These are phyloP conservation scores for Andrena flavipes DNA, from an alignment of 2,888 invertebrate genomes.

Conservation along the genomic window DNA sequence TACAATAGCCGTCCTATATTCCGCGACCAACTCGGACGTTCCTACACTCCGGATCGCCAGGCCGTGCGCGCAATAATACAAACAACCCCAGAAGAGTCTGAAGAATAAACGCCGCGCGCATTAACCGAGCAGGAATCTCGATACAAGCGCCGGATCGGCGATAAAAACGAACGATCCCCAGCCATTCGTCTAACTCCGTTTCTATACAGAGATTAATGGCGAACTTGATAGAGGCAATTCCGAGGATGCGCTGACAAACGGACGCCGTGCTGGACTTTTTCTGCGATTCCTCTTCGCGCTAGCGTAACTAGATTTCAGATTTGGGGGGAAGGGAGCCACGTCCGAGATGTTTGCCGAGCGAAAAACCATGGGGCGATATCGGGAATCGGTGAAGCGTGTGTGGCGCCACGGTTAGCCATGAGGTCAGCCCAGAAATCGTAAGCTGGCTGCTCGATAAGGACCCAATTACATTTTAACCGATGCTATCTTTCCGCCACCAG, in stretches of 20 bases:
- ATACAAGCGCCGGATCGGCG: not conserved
- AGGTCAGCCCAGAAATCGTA: constrained; percentile 50
- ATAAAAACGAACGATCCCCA: constrained; percentile 3
- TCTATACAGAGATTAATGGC: constrained; percentile 31
- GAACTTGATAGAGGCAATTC: constrained; percentile 23
- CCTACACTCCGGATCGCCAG: constrained; percentile 12
- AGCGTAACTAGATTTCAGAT: not conserved
- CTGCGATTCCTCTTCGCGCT: not conserved
- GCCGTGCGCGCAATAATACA: constrained; percentile 10
- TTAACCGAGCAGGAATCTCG: not conserved
- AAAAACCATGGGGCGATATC: constrained; percentile 7
- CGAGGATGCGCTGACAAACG: constrained; percentile 17
- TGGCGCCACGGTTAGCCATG: constrained; percentile 22
- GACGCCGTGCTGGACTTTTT: constrained; percentile 3
- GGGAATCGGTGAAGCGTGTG: constrained; percentile 31
- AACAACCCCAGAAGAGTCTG: constrained; percentile 20
- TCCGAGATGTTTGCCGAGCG: constrained; percentile 7
- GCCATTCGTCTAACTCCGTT: not conserved
- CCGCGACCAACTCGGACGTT: not conserved
- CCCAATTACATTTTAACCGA: constrained; percentile 79
- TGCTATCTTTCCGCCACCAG: constrained; percentile 66
- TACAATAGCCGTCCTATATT: constrained; percentile 20
- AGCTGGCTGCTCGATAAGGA: constrained; percentile 75
- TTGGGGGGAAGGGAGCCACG: not conserved
- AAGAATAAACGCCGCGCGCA: constrained; percentile 16